Evolutionary conservation across 2,113 vertebrate species (phyloP).

Genomic region (Ciconia stormi): DNA sequence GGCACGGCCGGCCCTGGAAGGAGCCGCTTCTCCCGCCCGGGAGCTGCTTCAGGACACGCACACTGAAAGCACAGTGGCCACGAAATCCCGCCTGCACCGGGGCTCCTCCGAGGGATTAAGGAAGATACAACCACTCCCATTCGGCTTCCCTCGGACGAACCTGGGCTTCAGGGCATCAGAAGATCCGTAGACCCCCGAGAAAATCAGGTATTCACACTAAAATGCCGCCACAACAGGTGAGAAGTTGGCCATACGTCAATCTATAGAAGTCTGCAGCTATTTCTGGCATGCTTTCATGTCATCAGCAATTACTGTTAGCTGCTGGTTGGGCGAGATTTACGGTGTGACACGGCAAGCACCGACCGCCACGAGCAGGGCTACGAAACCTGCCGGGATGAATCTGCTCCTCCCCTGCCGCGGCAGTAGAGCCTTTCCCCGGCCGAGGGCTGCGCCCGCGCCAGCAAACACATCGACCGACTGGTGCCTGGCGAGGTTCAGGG

Average conservation of each 20-base stretch:
- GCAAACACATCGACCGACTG: not conserved
- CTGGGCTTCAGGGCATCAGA: not conserved
- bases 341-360: not conserved
- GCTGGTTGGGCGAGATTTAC: not conserved
- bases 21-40: not conserved
- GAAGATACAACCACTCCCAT: rapidly evolving
- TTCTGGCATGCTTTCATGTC: not conserved
- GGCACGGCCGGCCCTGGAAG: not conserved
- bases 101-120: not conserved
- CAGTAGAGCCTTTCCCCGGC: not conserved
- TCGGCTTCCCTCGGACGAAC: rapidly evolving
- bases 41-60: not conserved
- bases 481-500: not conserved
- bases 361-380: rapidly evolving
- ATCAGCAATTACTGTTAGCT: not conserved
- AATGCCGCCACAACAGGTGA: not conserved
- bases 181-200: rapidly evolving
- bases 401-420: not conserved
- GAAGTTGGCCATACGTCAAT: rapidly evolving
- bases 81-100: not conserved
- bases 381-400: not conserved
- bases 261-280: not conserved
- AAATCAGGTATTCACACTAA: not conserved
- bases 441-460: not conserved
- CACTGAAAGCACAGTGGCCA: not conserved